These are phyloP conservation scores for Halocynthia aurantium DNA, from an alignment of 23 tunicate species.

Conservation along the genomic window DNA sequence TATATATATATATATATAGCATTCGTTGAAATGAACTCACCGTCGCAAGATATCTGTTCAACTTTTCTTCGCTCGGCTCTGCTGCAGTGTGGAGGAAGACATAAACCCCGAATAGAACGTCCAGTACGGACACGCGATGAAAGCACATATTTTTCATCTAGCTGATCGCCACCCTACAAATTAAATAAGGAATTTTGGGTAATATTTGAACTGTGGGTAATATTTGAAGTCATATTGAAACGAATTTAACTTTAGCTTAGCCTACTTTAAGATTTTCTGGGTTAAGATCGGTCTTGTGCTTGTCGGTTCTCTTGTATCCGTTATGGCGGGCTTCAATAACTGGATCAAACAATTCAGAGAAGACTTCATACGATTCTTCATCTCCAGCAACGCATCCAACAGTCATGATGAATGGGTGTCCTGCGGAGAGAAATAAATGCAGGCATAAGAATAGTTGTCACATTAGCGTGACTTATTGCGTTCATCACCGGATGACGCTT, in stretches of 20 bases:
- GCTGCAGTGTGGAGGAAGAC: slow-evolving; percentile 91
- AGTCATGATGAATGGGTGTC: slow-evolving; percentile 99
- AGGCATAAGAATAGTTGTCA: too few species aligned
- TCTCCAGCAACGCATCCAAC: slow-evolving; percentile 99
- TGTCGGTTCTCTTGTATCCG: slow-evolving; percentile 81
- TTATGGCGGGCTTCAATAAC: slow-evolving; percentile 92
- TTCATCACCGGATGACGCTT: too few species aligned
- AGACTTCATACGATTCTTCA: slow-evolving; percentile 78
- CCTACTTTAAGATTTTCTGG: slow-evolving; percentile 47
- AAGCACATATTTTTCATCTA: slow-evolving; percentile 88
- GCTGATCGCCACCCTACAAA: slow-evolving; percentile 60
- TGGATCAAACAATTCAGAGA: slow-evolving; percentile 92
- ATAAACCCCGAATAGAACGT: slow-evolving; percentile 85
- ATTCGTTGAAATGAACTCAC: slow-evolving; percentile 3
- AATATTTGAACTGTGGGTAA: too few species aligned
- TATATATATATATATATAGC: background rate
- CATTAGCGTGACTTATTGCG: too few species aligned
- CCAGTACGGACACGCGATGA: slow-evolving; percentile 98
- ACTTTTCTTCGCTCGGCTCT: slow-evolving; percentile 90
- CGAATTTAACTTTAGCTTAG: background rate
- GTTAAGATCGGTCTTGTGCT: slow-evolving; percentile 92
- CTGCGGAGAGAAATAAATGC: slow-evolving; percentile 9
- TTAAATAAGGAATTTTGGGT: too few species aligned
- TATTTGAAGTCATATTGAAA: too few species aligned
- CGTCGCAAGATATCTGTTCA: slow-evolving; percentile 64